A percentile compares a stretch with the other conserved stretches of the same genome.
Evolutionary conservation across 2,888 invertebrate species (phyloP).

Genomic region (Creontiades dilutus): DNA sequence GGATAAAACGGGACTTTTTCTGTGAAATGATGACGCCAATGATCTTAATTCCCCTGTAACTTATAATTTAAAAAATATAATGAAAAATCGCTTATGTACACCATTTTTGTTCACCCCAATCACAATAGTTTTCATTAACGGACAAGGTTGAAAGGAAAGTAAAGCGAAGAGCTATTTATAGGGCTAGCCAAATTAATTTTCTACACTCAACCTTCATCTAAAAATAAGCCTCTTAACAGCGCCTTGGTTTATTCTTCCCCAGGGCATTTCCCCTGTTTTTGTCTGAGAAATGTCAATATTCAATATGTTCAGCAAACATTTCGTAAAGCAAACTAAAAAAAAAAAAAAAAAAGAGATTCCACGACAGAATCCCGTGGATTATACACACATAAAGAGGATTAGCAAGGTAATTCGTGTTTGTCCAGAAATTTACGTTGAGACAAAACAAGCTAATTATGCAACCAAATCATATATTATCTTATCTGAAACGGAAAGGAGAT

Average conservation of each 20-base stretch:
- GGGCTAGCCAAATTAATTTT: background rate
- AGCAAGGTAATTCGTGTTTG: slow-evolving; percentile 11
- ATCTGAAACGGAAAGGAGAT: slow-evolving; percentile 9
- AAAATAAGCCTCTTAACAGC: background rate
- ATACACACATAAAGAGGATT: background rate
- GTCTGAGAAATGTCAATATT: background rate
- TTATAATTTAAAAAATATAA: too few species aligned
- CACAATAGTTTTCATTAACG: too few species aligned
- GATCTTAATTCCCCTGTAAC: too few species aligned
- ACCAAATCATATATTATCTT: slow-evolving; percentile 7
- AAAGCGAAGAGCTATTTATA: background rate
- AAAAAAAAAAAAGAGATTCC: background rate
- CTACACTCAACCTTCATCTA: background rate
- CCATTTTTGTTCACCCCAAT: too few species aligned
- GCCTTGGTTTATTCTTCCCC: background rate
- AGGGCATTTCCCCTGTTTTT: background rate
- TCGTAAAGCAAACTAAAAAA: background rate
- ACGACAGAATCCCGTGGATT: background rate
- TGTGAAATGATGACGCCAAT: too few species aligned
- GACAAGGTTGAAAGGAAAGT: too few species aligned
- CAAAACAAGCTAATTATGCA: background rate
- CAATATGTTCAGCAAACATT: slow-evolving; percentile 17
- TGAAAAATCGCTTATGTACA: too few species aligned
- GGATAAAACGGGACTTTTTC: too few species aligned
- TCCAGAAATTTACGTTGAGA: background rate